These are phyloP conservation scores for Macrophya annulata DNA, from an alignment of 2,888 invertebrate species.

Conservation along the genomic window DNA sequence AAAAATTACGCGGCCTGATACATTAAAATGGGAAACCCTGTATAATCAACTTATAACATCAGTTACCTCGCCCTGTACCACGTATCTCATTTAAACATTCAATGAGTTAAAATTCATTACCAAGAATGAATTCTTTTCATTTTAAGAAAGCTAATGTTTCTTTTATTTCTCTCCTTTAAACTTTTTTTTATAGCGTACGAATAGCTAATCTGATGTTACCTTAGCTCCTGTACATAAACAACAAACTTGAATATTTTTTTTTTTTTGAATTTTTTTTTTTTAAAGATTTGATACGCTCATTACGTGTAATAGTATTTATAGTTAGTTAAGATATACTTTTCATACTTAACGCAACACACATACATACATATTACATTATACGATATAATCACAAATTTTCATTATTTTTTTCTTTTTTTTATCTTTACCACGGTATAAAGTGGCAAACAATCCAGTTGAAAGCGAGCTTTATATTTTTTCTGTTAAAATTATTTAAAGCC, in stretches of 20 bases:
- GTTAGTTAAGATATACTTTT: neutral
- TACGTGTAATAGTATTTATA: neutral
- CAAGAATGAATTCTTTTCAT: neutral
- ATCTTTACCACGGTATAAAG: no score
- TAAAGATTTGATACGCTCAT: slow-evolving; percentile 22
- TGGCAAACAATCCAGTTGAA: no score
- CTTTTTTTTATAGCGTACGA: neutral
- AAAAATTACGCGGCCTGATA: no score
- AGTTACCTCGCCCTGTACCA: neutral
- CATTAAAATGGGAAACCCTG: no score
- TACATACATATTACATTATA: slow-evolving; percentile 26
- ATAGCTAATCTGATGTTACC: neutral
- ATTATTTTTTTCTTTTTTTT: slow-evolving; percentile 5
- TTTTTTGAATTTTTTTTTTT: neutral
- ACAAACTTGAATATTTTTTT: slow-evolving; percentile 21
- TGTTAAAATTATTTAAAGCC: neutral
- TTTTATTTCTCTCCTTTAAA: neutral
- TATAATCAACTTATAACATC: neutral
- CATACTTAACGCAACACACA: slow-evolving; percentile 18
- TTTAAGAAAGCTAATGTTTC: neutral
- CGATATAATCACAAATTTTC: slow-evolving; percentile 37
- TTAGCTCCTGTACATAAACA: neutral
- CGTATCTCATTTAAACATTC: neutral
- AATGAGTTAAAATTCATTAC: neutral
- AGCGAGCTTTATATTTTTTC: neutral